phyloP scores from a whole-genome alignment of 30 jellyfish, hydroid and myxozoan species.

The Chironex yamaguchii region DNA sequence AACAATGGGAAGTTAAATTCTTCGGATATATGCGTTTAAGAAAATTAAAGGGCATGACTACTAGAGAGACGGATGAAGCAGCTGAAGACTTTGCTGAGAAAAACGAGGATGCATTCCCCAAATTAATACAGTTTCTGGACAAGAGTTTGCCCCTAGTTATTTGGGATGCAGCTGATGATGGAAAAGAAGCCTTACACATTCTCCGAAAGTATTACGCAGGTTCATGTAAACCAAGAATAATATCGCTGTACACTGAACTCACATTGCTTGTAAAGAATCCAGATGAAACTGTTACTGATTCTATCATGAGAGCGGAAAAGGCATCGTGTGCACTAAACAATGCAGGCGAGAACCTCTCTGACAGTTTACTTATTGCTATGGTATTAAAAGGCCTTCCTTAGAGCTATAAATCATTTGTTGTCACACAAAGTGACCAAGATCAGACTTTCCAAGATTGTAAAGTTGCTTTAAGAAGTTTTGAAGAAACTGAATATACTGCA shows the following conservation, averaged over 20 bases:
- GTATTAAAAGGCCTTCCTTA: conserved; percentile 63
- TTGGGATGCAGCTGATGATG: conserved; percentile 60
- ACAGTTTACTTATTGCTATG: conserved; percentile 69
- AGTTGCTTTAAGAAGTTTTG: conserved; percentile 7
- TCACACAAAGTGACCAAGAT: conserved; percentile 51
- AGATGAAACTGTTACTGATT: conserved; percentile 49
- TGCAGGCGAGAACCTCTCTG: conserved; percentile 44
- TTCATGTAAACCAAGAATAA: conserved; percentile 40
- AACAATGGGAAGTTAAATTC: conserved; percentile 32
- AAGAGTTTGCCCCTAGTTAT: conserved; percentile 33
- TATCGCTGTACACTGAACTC: conserved; percentile 37
- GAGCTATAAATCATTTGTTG: conserved; percentile 57
- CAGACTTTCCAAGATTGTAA: conserved; percentile 37
- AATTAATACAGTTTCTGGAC: conserved; percentile 44
- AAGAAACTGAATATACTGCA: conserved; percentile 21
- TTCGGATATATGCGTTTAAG: not conserved
- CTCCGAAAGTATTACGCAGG: conserved; percentile 36
- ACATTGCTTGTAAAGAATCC: conserved; percentile 21
- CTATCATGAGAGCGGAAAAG: conserved; percentile 39
- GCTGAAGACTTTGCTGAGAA: conserved; percentile 18
- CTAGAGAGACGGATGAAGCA: too few relatives aligned
- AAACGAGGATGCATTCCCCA: conserved; percentile 28
- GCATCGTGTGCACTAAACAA: conserved; percentile 44
- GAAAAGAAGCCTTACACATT: conserved; percentile 32
- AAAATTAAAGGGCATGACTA: too few relatives aligned